A percentile compares a stretch with the other conserved stretches of the same genome.
phyloP scores from a whole-genome alignment of 2,113 vertebrate species.

The Vombatus ursinus region DNA sequence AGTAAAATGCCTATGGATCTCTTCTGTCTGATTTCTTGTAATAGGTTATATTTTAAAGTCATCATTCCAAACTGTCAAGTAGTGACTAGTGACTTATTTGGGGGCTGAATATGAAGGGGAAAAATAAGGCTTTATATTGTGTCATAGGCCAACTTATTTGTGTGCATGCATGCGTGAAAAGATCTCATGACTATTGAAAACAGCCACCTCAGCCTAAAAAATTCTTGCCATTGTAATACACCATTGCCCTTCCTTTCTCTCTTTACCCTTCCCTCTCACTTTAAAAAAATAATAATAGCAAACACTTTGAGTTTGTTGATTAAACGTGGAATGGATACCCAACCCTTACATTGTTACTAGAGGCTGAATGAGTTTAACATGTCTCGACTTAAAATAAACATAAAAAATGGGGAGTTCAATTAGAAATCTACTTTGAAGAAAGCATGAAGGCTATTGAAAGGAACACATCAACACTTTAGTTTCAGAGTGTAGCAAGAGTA shows the following conservation, averaged over 20 bases:
- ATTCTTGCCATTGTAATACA: slow-evolving; percentile 34
- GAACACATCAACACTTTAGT: slow-evolving; percentile 18
- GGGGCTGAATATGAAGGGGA: slow-evolving; percentile 51
- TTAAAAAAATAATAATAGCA: not conserved
- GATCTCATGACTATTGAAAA: slow-evolving; percentile 50
- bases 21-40: slow-evolving; percentile 38
- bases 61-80: not conserved
- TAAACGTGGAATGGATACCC: not conserved
- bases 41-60: slow-evolving; percentile 48
- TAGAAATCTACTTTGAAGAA: slow-evolving; percentile 15
- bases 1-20: slow-evolving; percentile 40
- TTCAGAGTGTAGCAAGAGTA: not conserved
- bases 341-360: not conserved
- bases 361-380: slow-evolving; percentile 35
- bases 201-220: not conserved
- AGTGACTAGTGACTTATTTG: slow-evolving; percentile 30
- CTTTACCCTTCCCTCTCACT: slow-evolving; percentile 22
- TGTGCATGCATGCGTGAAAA: slow-evolving; percentile 29
- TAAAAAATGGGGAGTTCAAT: not conserved
- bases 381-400: not conserved
- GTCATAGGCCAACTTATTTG: slow-evolving; percentile 21
- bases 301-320: slow-evolving; percentile 35
- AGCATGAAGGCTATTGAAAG: slow-evolving; percentile 21
- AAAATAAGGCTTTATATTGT: slow-evolving; percentile 39
- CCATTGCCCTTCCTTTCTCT: not conserved